Conservation (phyloP, 2,797 vertebrate species). For the Argyrosomus regius region DNA sequence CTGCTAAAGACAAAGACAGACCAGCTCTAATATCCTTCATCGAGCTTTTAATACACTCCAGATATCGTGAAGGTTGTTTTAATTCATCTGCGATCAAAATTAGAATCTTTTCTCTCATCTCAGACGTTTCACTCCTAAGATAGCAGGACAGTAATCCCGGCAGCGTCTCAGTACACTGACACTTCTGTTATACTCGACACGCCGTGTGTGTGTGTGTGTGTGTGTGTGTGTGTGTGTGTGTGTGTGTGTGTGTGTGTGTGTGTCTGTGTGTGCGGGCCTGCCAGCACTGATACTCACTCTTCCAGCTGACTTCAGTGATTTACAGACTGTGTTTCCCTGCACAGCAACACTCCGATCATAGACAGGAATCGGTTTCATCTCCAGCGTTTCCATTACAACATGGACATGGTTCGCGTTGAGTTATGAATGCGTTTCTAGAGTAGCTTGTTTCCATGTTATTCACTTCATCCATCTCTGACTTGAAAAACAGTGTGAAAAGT, state of each 20-base stretch:
- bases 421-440: not conserved
- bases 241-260: conserved; percentile 16
- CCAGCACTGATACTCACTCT: not conserved
- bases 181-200: conserved; percentile 18
- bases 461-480: not conserved
- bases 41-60: not conserved
- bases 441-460: not conserved
- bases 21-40: not conserved
- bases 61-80: not conserved
- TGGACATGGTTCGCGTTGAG: conserved; percentile 7
- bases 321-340: conserved; percentile 22
- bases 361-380: conserved; percentile 25
- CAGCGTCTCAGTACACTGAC: conserved; percentile 17
- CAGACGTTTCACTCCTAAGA: conserved; percentile 6
- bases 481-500: not conserved
- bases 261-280: not conserved
- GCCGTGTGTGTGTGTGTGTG: not conserved
- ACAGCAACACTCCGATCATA: conserved; percentile 22
- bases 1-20: conserved; percentile 16
- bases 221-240: conserved; percentile 18
- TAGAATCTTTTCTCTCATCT: not conserved
- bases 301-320: conserved; percentile 36
- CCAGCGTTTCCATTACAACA: conserved; percentile 48
- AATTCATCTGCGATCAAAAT: not conserved
- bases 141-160: conserved; percentile 7